phyloP scores from a whole-genome alignment of 2,113 vertebrate genomes.

The Parus major region DNA sequence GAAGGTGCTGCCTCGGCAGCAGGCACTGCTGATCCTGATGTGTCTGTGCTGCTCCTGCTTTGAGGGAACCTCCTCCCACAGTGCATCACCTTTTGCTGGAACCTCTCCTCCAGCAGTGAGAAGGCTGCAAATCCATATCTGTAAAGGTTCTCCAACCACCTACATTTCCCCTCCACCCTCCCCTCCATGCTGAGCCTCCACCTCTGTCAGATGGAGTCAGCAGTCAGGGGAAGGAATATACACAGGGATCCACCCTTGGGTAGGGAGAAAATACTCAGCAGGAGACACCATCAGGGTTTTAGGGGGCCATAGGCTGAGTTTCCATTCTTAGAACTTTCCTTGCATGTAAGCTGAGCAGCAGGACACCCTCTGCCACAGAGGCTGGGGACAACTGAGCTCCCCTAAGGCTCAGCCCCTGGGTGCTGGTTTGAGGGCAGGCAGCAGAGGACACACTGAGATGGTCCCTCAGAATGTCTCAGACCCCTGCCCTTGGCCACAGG shows the following conservation, averaged over 20 bases:
- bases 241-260: fast-evolving
- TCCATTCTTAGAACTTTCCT: background rate
- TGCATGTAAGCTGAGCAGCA: fast-evolving
- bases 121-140: background rate
- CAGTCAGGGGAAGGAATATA: background rate
- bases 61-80: background rate
- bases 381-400: background rate
- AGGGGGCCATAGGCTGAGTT: background rate
- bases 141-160: background rate
- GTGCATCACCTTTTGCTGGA: background rate
- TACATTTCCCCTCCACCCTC: background rate
- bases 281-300: background rate
- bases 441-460: background rate
- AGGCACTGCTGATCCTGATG: fast-evolving
- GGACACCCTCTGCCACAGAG: fast-evolving
- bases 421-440: background rate
- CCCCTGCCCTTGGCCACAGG: background rate
- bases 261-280: background rate
- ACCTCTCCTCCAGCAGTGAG: background rate
- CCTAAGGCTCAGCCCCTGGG: background rate
- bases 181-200: background rate
- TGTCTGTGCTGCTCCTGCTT: background rate
- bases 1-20: fast-evolving
- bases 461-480: background rate
- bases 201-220: background rate